Percentiles rank a stretch among this genome's conserved stretches.
phyloP scores from a whole-genome alignment of 2,888 invertebrate genomes.

The Saturnia japonica region DNA sequence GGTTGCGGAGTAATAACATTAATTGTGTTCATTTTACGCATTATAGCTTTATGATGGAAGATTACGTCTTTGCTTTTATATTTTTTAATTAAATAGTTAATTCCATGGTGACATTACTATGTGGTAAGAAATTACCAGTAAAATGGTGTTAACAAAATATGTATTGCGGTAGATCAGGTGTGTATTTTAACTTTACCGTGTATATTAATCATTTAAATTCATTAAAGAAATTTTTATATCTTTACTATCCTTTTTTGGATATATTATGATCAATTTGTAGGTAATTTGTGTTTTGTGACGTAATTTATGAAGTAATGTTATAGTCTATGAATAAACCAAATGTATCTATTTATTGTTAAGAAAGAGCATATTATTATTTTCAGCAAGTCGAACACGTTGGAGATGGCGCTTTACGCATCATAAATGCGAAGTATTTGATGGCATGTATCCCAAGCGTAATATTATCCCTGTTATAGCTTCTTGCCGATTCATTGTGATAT shows the following conservation, averaged over 20 bases:
- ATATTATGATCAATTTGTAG: no score
- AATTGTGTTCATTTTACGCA: constrained; percentile 58
- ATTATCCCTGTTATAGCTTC: no score
- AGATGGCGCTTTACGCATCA: no score
- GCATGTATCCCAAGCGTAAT: no score
- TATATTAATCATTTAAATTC: neutral
- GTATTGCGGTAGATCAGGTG: neutral
- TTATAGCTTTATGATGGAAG: constrained; percentile 40
- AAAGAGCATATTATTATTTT: no score
- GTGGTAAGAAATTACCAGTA: neutral
- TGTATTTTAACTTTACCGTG: neutral
- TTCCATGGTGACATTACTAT: constrained; percentile 7
- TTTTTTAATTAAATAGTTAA: constrained; percentile 27
- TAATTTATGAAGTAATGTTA: no score
- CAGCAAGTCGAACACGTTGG: no score
- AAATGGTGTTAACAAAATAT: neutral
- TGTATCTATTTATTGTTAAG: no score
- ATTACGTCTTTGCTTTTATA: constrained; percentile 38
- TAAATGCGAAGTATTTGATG: no score
- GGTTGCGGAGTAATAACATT: constrained; percentile 62
- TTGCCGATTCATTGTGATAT: no score
- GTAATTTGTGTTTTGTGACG: no score
- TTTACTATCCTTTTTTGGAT: neutral
- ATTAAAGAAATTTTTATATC: neutral
- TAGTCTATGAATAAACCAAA: no score